A percentile compares a stretch with the other conserved stretches of the same genome.
These are phyloP conservation scores for Dysidea cf. avara DNA, from an alignment of 37 sponge, comb jelly and placozoan genomes.

Conservation along the genomic window DNA sequence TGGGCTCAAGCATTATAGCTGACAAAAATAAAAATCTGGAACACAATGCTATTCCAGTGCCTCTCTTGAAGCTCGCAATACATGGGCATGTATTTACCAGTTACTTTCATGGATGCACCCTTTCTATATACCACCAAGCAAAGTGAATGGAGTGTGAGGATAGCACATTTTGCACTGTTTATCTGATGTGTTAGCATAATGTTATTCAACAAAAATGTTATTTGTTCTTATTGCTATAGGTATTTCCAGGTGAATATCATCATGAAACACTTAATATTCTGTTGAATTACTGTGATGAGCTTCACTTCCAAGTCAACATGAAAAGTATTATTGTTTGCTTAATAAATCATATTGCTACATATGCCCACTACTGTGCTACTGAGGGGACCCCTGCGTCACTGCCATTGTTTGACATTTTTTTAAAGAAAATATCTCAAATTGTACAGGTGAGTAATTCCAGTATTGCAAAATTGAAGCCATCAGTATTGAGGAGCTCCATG, in stretches of 20 bases:
- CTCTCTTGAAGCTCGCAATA: too few relatives aligned
- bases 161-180: too few relatives aligned
- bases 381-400: constrained; percentile 87
- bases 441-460: constrained; percentile 86
- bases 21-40: too few relatives aligned
- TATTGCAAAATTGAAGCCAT: too few relatives aligned
- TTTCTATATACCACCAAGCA: too few relatives aligned
- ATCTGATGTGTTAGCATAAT: background rate
- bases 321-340: constrained; percentile 93
- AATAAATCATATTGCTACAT: constrained; percentile 78
- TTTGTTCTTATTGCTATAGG: too few relatives aligned
- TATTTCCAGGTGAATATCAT: constrained; percentile 99
- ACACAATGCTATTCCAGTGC: too few relatives aligned
- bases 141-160: too few relatives aligned
- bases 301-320: constrained; percentile 85
- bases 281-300: constrained; percentile 78
- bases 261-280: constrained; percentile 82
- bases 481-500: too few relatives aligned
- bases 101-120: too few relatives aligned
- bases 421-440: constrained; percentile 82
- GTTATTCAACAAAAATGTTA: background rate
- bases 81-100: too few relatives aligned
- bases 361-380: constrained; percentile 77
- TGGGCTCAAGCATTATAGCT: too few relatives aligned
- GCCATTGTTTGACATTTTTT: constrained; percentile 94